Conservation (phyloP, 2,888 invertebrate genomes). For the Smittia sp. region DNA sequence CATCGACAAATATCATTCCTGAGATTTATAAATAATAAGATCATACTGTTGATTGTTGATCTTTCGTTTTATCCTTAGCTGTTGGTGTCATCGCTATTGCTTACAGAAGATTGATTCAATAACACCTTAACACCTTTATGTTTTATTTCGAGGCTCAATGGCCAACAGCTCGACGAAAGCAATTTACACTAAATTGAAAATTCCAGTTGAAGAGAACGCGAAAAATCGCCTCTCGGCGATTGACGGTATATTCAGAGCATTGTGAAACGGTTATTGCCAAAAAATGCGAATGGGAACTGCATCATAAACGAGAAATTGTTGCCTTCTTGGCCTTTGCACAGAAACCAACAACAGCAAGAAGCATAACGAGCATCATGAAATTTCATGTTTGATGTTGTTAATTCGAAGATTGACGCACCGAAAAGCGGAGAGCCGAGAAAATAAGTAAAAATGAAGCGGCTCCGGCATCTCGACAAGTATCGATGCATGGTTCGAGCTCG, state of each 20-base stretch:
- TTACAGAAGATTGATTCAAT: slow-evolving; percentile 9
- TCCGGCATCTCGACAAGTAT: not conserved
- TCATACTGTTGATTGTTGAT: no score
- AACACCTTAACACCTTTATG: slow-evolving; percentile 16
- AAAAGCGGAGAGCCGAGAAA: slow-evolving; percentile 26
- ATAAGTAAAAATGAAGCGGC: not conserved
- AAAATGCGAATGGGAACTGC: not conserved
- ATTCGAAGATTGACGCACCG: slow-evolving; percentile 45
- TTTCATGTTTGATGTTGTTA: slow-evolving; percentile 43
- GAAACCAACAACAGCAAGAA: slow-evolving; percentile 17
- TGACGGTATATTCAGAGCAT: not conserved
- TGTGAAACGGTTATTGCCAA: slow-evolving; percentile 12
- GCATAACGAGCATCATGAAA: slow-evolving; percentile 41
- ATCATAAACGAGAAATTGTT: slow-evolving; percentile 16
- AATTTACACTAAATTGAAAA: slow-evolving; percentile 2
- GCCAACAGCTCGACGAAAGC: not conserved
- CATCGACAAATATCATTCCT: no score
- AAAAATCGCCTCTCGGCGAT: slow-evolving; percentile 11
- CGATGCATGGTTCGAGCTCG: slow-evolving; percentile 7
- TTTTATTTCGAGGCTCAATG: not conserved
- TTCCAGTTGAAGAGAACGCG: not conserved
- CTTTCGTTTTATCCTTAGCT: no score
- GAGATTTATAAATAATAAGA: no score
- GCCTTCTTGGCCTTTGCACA: not conserved
- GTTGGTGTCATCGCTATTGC: no score